Percentiles rank a stretch among this genome's conserved stretches.
These are phyloP conservation scores for Alethe castanea DNA, from an alignment of 2,113 vertebrate species.

Conservation along the genomic window DNA sequence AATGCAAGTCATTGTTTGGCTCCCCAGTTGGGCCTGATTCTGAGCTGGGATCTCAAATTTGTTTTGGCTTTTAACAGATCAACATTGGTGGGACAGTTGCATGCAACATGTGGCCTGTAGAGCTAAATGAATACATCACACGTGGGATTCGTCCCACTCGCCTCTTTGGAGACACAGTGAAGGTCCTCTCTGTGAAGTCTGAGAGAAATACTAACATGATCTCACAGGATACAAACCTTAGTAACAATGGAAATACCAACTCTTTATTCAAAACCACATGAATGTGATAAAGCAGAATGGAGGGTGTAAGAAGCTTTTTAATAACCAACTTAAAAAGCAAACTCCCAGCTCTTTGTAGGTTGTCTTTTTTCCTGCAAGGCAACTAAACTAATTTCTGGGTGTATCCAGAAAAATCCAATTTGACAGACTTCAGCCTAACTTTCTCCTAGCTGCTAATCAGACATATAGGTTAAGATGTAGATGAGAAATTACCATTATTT, in stretches of 20 bases:
- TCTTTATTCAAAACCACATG: not conserved
- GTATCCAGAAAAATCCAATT: not conserved
- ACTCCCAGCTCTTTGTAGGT: not conserved
- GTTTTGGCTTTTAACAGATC: not conserved
- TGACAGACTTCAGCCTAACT: not conserved
- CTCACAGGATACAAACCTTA: not conserved
- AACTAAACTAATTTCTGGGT: not conserved
- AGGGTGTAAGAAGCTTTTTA: not conserved
- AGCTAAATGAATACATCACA: not conserved
- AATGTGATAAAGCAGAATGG: not conserved
- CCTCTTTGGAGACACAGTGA: not conserved
- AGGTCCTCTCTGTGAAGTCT: not conserved
- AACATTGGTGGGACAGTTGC: not conserved
- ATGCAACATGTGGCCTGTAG: not conserved
- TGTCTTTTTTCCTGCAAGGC: not conserved
- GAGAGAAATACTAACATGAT: not conserved
- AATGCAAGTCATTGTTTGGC: not conserved
- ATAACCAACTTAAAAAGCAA: not conserved
- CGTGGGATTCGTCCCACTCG: not conserved
- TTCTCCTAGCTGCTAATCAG: not conserved
- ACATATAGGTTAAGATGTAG: not conserved
- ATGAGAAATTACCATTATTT: not conserved
- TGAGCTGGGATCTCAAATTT: not conserved
- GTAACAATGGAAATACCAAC: not conserved
- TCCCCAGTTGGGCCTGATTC: not conserved